Base-by-base conservation (phyloP, 2,797 vertebrate genomes). In the Propithecus deckenii region DNA sequence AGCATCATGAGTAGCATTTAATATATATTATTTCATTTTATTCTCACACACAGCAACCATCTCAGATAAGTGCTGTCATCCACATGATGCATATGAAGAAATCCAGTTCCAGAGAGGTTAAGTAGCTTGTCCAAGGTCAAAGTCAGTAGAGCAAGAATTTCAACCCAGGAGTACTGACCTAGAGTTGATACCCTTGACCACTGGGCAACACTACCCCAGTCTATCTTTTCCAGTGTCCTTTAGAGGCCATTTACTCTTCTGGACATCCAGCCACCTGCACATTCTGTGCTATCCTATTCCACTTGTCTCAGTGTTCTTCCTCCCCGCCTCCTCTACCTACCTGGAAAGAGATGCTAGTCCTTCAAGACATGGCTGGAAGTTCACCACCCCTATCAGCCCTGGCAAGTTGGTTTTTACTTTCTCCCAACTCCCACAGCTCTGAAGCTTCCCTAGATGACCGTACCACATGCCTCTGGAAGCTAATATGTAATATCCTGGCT, bases 201-300 rank as follows among this genome's bases (percentile, higher is more conserved):
- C 52, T 35, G 13, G 28, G 35, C 13, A 22, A 5, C 7, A 20
- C 22, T 15, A 23, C 14, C 57, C 17, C 9, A 0, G 13, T 50
- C 20, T 28, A 10, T 38, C 10, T 7, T 74, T 89, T 23, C 38
- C 0, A 0, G 55, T 10, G 0, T 46, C 43, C 28, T 30, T 63
- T 18, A 0, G 52, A 46, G 18, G 4, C 25, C 38, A 12, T 10
- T 18, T 55, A 63, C 41, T 46, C 41, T 22, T n/a, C 61, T 52
- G 61, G 32, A 71, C 18, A 1, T 41, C 72, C 2, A 3, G 0
- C 17, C 2, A 2, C 14, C 74, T 22, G 18, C 17, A 18, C 1
- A 7, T 28, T 18, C 20, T 15, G 25, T 48, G 14, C 15, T 15
- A 1, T 15, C 5, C 59, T 28, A 0, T 61, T 74, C 28, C 41